phyloP scores from a whole-genome alignment of 2,113 vertebrate species.

The Colius striatus region DNA sequence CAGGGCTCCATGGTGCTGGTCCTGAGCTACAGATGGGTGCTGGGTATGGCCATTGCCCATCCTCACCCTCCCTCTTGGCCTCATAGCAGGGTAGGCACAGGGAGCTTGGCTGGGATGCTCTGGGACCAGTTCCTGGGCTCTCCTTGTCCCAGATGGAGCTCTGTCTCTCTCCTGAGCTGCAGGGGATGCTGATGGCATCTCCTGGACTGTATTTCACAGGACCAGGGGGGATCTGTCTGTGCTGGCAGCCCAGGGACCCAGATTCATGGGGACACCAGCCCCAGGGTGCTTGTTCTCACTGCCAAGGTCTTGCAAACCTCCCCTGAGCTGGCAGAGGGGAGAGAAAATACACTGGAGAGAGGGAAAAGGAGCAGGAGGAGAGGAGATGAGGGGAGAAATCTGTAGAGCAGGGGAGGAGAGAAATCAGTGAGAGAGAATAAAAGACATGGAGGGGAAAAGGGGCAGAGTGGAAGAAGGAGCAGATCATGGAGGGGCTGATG shows the following conservation, averaged over 20 bases:
- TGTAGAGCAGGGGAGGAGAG: background rate
- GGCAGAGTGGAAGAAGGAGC: background rate
- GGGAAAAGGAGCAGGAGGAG: background rate
- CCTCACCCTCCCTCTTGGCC: background rate
- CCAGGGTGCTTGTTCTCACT: accelerated
- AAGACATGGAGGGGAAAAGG: background rate
- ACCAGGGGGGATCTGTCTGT: accelerated
- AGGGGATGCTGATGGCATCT: background rate
- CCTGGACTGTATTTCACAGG: background rate
- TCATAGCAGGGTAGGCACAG: background rate
- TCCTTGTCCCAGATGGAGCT: background rate
- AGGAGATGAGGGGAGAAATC: background rate
- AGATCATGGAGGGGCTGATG: background rate
- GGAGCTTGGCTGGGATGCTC: background rate
- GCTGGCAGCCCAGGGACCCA: background rate
- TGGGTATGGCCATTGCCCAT: background rate
- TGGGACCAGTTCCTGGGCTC: accelerated
- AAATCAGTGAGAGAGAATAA: background rate
- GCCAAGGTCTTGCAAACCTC: background rate
- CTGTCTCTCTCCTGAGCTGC: background rate
- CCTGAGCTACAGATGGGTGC: background rate
- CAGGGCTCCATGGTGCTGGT: background rate
- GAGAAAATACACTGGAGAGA: background rate
- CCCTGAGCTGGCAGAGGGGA: background rate
- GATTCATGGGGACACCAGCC: background rate